These are phyloP conservation scores for Cephalopholis sonnerati DNA, from an alignment of 2,113 vertebrate species.

Conservation along the genomic window DNA sequence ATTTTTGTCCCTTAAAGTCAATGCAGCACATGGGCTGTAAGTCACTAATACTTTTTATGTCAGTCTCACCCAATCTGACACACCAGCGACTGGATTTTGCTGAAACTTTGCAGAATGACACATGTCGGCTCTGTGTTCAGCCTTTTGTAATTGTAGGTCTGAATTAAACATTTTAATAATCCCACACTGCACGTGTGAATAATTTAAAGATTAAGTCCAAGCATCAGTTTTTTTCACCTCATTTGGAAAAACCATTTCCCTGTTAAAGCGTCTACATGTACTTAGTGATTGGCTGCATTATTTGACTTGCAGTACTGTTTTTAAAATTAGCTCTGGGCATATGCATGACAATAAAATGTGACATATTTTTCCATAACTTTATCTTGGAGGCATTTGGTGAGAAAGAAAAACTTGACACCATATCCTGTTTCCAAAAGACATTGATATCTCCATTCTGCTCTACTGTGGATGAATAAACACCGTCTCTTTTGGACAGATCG, in stretches of 20 bases:
- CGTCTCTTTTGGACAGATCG: conserved; percentile 82
- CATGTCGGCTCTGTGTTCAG: conserved; percentile 17
- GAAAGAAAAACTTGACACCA: not conserved
- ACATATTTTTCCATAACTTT: not conserved
- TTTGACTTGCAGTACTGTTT: not conserved
- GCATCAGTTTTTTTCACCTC: not conserved
- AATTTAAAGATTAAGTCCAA: conserved; percentile 10
- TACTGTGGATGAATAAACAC: conserved; percentile 4
- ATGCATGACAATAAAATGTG: not conserved
- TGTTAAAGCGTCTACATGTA: not conserved
- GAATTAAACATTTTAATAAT: conserved; percentile 33
- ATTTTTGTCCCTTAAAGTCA: conserved; percentile 26
- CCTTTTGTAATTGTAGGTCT: conserved; percentile 5
- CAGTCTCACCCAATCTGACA: conserved; percentile 7
- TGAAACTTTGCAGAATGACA: conserved; percentile 2
- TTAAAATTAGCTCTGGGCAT: not conserved
- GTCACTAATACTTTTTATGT: not conserved
- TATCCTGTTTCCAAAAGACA: not conserved
- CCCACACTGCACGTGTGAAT: conserved; percentile 19
- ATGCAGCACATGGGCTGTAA: conserved; percentile 5
- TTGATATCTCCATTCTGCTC: not conserved
- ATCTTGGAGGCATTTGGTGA: not conserved
- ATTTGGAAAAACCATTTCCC: not conserved
- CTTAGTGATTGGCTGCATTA: not conserved
- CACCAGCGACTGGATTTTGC: conserved; percentile 29